These are phyloP conservation scores for Metalampra italica DNA, from an alignment of 2,888 invertebrate genomes.

Conservation along the genomic window DNA sequence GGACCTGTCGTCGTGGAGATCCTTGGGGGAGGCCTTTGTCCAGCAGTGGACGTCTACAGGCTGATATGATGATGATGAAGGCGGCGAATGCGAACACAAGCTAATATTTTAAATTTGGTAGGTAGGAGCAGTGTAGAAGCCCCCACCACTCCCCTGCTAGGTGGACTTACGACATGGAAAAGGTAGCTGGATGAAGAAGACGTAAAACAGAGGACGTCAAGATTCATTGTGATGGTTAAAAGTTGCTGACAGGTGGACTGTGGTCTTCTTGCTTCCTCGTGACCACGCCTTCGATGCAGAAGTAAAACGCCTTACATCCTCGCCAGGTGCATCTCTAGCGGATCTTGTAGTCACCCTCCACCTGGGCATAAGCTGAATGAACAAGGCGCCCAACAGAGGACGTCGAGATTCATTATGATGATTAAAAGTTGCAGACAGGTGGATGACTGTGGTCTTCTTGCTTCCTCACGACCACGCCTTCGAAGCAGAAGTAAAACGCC, in stretches of 20 bases:
- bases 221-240: not conserved
- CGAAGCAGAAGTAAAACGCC: conserved; percentile 28
- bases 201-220: too few species aligned
- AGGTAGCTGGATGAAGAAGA: not conserved
- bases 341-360: conserved; percentile 17
- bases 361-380: conserved; percentile 2
- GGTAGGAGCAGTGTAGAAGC: too few species aligned
- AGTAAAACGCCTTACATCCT: conserved; percentile 29
- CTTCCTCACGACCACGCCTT: conserved; percentile 4
- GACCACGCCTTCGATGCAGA: conserved; percentile 20
- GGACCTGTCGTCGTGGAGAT: too few species aligned
- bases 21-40: too few species aligned
- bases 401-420: too few species aligned
- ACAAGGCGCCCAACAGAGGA: too few species aligned
- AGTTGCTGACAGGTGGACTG: not conserved
- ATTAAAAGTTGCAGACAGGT: not conserved
- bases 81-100: too few species aligned
- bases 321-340: conserved; percentile 36
- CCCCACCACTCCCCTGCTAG: too few species aligned
- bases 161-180: too few species aligned
- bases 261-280: not conserved
- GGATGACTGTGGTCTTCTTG: not conserved
- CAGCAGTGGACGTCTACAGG: too few species aligned
- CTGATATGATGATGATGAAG: too few species aligned
- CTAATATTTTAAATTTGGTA: too few species aligned